Evolutionary conservation across 2,113 vertebrate genomes (phyloP).

Genomic region (Conger conger): DNA sequence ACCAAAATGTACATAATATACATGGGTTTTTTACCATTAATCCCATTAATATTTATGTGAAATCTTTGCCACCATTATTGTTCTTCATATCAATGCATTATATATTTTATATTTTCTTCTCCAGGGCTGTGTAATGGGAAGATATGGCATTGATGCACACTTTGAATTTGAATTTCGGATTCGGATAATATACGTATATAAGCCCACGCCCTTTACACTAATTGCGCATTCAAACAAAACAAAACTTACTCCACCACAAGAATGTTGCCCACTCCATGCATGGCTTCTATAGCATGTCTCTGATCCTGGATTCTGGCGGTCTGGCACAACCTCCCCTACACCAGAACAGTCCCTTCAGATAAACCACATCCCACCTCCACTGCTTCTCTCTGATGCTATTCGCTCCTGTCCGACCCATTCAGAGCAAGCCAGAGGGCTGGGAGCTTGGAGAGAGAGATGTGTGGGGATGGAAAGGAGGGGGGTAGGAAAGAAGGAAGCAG

Average conservation of each 20-base stretch:
- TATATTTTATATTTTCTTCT: not conserved
- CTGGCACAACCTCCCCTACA: not conserved
- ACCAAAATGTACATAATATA: not conserved
- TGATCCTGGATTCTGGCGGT: slow-evolving; percentile 42
- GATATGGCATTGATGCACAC: not conserved
- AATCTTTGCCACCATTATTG: not conserved
- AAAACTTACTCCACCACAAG: not conserved
- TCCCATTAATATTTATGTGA: not conserved
- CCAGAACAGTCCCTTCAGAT: not conserved
- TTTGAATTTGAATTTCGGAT: not conserved
- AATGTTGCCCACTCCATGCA: not conserved
- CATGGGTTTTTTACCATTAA: not conserved
- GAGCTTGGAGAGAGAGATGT: slow-evolving; percentile 58
- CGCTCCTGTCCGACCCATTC: slow-evolving; percentile 78
- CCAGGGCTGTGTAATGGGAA: not conserved
- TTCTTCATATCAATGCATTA: not conserved
- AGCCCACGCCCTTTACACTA: not conserved
- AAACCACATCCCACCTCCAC: slow-evolving; percentile 6
- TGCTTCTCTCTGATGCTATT: slow-evolving; percentile 60
- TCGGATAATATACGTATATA: not conserved
- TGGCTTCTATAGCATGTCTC: not conserved
- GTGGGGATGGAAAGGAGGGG: slow-evolving; percentile 54
- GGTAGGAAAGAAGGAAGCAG: slow-evolving; percentile 51
- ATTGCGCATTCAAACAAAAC: not conserved
- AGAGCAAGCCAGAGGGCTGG: slow-evolving; percentile 60